These are phyloP conservation scores for Oxycera nigricornis DNA, from an alignment of 2,888 invertebrate genomes.

Conservation along the genomic window DNA sequence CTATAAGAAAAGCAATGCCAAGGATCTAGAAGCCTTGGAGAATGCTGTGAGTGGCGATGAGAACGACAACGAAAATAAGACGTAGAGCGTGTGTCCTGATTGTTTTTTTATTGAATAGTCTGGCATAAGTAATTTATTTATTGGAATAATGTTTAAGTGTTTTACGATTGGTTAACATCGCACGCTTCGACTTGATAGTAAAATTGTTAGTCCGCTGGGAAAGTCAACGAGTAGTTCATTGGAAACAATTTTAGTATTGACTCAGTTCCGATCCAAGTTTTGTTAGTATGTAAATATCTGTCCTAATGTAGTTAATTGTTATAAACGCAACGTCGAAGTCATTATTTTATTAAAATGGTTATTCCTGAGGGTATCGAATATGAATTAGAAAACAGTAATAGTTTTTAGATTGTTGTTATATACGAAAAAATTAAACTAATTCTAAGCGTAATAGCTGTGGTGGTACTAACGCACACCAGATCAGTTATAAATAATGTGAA, in stretches of 20 bases:
- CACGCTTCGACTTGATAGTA: constrained; percentile 36
- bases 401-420: constrained; percentile 22
- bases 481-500: background rate
- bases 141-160: constrained; percentile 28
- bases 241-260: constrained; percentile 42
- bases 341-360: constrained; percentile 8
- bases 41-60: constrained; percentile 48
- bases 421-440: background rate
- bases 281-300: constrained; percentile 15
- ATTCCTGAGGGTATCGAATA: constrained; percentile 21
- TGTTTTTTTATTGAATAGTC: constrained; percentile 20
- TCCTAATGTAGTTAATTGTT: constrained; percentile 14
- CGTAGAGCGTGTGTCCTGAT: constrained; percentile 18
- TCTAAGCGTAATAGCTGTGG: background rate
- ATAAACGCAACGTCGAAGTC: constrained; percentile 24
- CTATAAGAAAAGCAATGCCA: constrained; percentile 67
- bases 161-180: background rate
- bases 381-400: background rate
- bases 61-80: too few relatives aligned
- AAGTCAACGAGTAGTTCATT: background rate
- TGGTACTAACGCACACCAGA: background rate
- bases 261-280: constrained; percentile 13
- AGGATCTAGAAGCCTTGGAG: constrained; percentile 49
- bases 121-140: constrained; percentile 35
- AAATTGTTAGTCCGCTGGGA: constrained; percentile 36